A percentile compares a stretch with the other conserved stretches of the same genome.
phyloP scores from a whole-genome alignment of 2,113 vertebrate genomes.

The Tragelaphus strepsiceros region DNA sequence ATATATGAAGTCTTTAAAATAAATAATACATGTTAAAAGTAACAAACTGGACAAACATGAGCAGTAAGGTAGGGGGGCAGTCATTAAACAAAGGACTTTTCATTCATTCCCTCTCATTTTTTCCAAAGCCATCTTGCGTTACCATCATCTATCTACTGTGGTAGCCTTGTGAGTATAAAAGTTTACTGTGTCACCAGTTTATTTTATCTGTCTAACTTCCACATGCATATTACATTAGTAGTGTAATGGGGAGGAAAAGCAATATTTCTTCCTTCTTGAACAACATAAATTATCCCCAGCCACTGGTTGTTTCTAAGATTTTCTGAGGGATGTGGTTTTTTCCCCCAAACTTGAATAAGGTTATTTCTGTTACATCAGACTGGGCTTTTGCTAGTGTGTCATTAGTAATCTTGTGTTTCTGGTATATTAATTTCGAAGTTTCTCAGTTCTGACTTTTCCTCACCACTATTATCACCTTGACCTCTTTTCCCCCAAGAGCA shows the following conservation, averaged over 20 bases:
- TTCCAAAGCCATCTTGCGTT: slow-evolving; percentile 12
- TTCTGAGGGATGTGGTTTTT: slow-evolving; percentile 39
- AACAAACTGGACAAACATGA: neutral
- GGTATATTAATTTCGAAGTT: neutral
- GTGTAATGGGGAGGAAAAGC: neutral
- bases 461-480: neutral
- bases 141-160: neutral
- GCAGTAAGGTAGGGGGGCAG: neutral
- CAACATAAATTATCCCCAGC: neutral
- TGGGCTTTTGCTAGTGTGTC: neutral
- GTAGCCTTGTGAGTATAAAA: neutral
- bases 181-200: slow-evolving; percentile 28
- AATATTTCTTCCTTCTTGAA: slow-evolving; percentile 21
- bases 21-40: neutral
- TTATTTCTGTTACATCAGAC: slow-evolving; percentile 22
- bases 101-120: neutral
- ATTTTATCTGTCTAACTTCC: slow-evolving; percentile 15
- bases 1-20: neutral
- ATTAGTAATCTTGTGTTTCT: neutral
- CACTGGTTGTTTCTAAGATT: slow-evolving; percentile 3
- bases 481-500: neutral
- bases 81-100: slow-evolving; percentile 40
- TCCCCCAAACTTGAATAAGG: slow-evolving; percentile 8
- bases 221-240: slow-evolving; percentile 37
- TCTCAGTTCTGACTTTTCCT: neutral